Evolutionary conservation across 2,113 vertebrate genomes (phyloP), one percentile per base, ranked within the genome.

Genomic region (Haemorhous mexicanus): DNA sequence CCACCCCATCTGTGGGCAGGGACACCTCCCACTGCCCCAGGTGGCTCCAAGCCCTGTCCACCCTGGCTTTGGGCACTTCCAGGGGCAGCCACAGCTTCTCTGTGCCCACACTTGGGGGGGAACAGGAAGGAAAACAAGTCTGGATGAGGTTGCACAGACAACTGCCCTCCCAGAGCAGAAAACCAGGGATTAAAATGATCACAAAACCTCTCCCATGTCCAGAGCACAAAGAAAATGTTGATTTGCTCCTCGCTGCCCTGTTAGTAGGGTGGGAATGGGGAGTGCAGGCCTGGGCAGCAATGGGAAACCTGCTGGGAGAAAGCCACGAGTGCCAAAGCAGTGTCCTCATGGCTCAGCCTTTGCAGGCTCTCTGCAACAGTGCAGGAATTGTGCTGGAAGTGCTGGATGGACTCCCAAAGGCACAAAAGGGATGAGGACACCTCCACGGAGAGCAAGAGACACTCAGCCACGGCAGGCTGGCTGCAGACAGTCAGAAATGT

Each of bases 41-140:
- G 19, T 0, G 1, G 33, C 33, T 74, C 77, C 58, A 56, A 58
- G 2, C 35, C 21, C 21, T 0, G 0, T 58, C 67, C 61, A 67
- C 0, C 52, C 86, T n/a, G 23, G 27, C 37, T 37, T 39, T 24
- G 46, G 69, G 6, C 77, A 67, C 9, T 46, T 1, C 28, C 77
- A 84, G 67, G 41, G 52, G 13, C 70, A 85, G 24, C 35, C 83
- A 26, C 52, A 86, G 26, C 52, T 43, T 0, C 13, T 67, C 55
- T 86, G 44, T 59, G 37, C 37, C 63, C 32, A 23, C 46, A 61
- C 4, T 9, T 6, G 3, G 19, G 5, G 30, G 3, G 6, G 6
- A 49, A 13, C 1, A 7, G 44, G 46, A 30, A 50, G 26, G 26
- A 73, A 32, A 84, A 69, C 8, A 28, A 21, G 55, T 13, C 41